Base-by-base conservation (phyloP, 2,797 vertebrate species). In the Sebastes vulpes region DNA sequence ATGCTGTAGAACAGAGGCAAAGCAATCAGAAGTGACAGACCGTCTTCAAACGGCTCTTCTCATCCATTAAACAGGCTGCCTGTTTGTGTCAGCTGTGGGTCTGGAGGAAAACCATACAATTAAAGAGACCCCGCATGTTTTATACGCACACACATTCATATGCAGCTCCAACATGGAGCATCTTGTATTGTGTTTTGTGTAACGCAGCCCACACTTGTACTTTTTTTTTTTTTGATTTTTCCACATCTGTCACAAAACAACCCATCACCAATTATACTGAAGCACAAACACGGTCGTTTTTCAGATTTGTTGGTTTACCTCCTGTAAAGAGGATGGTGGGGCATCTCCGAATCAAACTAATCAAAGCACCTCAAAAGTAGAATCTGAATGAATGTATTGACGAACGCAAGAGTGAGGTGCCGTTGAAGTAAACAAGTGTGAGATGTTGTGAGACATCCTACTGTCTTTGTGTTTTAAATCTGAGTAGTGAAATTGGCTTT, bases 61-160 rank as follows among this genome's bases (percentile, higher is more conserved):
- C 94, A 94, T 95, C 95, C 93, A 96, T 96, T 95, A 94, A 95
- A 95, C 93, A 93, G 89, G 91, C 94, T 93, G 94, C 94, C 93
- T 93, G 95, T 92, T 94, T 95, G 90, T 93, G 95, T 94, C 94
- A 92, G 94, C 93, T 93, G 93, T 83, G 88, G 94, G 89, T 92
- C 92, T 92, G 92, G 72, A 92, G 91, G 88, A 92, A 95, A 95
- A 90, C 92, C 93, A 94, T 92, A 96, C 95, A 96, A 96, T 96
- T 95, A 96, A 93, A 95, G 88, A 89, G 90, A 92, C 81, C 91
- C 92, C 72, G 88, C 88, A 92, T 92, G 92, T 95, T 93, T 92
- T 92, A 50, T n/a, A 93, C 87, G 46, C 93, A 89, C 93, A 91
- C 92, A 92, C 91, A 95, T 94, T 95, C 93, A 96, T 94, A 95